Percentiles rank a stretch among this genome's conserved stretches.
Conservation (phyloP, 2,113 vertebrate genomes). For the Pleuronectes platessa region DNA sequence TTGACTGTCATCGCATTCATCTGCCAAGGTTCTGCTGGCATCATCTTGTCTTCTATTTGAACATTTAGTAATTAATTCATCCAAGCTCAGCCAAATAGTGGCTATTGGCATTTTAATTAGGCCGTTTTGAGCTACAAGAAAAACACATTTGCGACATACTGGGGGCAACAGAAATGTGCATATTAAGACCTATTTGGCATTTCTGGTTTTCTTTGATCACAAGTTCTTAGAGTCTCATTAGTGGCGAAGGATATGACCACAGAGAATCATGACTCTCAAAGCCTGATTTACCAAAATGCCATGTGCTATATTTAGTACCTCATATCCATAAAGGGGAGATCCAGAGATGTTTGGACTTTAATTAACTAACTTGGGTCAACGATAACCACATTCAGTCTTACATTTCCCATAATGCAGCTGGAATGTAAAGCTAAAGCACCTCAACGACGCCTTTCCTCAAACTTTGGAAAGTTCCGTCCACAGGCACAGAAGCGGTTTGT, state of each 20-base stretch:
- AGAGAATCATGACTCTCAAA: not conserved
- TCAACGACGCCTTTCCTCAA: too few relatives aligned
- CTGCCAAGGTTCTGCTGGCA: constrained; percentile 47
- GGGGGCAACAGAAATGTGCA: not conserved
- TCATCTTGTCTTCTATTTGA: constrained; percentile 28
- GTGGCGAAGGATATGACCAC: not conserved
- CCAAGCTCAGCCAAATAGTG: constrained; percentile 21
- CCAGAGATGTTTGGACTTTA: too few relatives aligned
- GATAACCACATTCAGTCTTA: too few relatives aligned
- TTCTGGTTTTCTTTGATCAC: not conserved
- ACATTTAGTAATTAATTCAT: constrained; percentile 32
- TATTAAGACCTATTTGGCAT: not conserved
- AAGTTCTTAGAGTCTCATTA: not conserved
- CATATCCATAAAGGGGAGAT: not conserved
- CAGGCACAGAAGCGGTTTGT: not conserved
- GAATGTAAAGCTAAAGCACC: too few relatives aligned
- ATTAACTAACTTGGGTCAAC: too few relatives aligned
- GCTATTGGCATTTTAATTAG: constrained; percentile 12
- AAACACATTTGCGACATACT: not conserved
- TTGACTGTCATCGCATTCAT: constrained; percentile 33
- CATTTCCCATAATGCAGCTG: too few relatives aligned
- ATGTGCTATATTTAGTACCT: not conserved
- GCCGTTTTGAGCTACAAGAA: not conserved
- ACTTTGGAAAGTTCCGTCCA: not conserved
- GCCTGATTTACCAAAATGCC: not conserved